Conservation (phyloP, 2,113 vertebrate genomes). For the Coptodon rendalli region DNA sequence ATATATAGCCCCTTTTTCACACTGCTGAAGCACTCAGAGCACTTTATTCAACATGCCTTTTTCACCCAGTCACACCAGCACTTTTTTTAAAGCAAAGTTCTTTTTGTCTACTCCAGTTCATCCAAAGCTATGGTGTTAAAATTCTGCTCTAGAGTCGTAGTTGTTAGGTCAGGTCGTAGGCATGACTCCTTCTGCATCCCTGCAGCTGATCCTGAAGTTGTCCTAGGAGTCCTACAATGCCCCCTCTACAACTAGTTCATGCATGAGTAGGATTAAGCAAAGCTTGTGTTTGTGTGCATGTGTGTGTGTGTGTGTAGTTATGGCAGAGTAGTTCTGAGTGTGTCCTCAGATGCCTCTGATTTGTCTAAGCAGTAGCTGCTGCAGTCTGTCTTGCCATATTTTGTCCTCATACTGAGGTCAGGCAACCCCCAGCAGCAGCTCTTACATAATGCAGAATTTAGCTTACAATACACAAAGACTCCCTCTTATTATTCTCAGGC, state of each 20-base stretch:
- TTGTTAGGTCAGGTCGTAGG: not conserved
- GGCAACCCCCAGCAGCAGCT: not conserved
- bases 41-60: not conserved
- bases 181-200: not conserved
- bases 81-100: not conserved
- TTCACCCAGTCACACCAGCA: not conserved
- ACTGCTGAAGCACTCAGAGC: not conserved
- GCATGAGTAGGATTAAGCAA: not conserved
- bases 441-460: constrained; percentile 12
- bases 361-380: not conserved
- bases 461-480: not conserved
- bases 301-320: not conserved
- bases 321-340: not conserved
- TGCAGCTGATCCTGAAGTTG: not conserved
- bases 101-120: not conserved
- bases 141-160: not conserved
- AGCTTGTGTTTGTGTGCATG: not conserved
- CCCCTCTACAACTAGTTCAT: not conserved
- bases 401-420: constrained; percentile 18
- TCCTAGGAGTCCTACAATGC: not conserved
- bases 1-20: not conserved
- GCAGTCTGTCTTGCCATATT: constrained; percentile 4
- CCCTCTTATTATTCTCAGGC: not conserved
- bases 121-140: not conserved
- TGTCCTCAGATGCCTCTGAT: not conserved